These are phyloP conservation scores for Acrocephalus kingi DNA, from an alignment of 2,113 vertebrate genomes.

Conservation along the genomic window DNA sequence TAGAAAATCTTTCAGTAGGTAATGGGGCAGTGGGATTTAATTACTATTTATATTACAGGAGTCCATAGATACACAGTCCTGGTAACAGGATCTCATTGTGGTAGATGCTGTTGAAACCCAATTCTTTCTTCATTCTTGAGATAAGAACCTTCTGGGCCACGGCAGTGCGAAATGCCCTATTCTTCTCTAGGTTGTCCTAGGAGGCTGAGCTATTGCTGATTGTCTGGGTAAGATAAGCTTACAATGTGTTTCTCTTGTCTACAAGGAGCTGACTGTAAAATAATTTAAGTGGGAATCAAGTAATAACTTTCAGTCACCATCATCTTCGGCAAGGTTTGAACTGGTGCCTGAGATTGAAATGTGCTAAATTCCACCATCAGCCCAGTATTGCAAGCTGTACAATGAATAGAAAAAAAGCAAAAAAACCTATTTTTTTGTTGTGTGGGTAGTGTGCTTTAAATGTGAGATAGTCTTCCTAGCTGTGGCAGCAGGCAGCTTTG, in stretches of 20 bases:
- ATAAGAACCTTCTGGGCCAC: constrained; percentile 22
- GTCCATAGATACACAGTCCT: not conserved
- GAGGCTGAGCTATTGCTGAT: constrained; percentile 39
- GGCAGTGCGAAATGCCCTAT: not conserved
- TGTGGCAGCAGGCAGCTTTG: constrained; percentile 35
- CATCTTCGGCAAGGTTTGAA: not conserved
- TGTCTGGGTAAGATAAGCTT: constrained; percentile 44
- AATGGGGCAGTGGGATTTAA: not conserved
- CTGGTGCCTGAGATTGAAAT: not conserved
- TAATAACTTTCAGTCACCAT: constrained; percentile 3
- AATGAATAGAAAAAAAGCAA: not conserved
- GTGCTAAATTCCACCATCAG: not conserved
- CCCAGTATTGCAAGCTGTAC: not conserved
- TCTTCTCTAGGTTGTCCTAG: constrained; percentile 30
- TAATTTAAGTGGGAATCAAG: constrained; percentile 21
- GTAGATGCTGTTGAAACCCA: constrained; percentile 14
- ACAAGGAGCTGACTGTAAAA: constrained; percentile 2
- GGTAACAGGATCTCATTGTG: constrained; percentile 7
- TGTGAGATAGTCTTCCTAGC: not conserved
- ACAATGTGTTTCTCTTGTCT: constrained; percentile 8
- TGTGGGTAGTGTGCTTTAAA: not conserved
- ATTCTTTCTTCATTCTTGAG: constrained; percentile 2
- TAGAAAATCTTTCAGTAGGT: not conserved
- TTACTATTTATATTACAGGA: constrained; percentile 5
- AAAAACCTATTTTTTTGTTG: not conserved